A percentile compares a stretch with the other conserved stretches of the same genome.
Conservation (phyloP, 2,888 invertebrate genomes). For the Dynastes grantii region DNA sequence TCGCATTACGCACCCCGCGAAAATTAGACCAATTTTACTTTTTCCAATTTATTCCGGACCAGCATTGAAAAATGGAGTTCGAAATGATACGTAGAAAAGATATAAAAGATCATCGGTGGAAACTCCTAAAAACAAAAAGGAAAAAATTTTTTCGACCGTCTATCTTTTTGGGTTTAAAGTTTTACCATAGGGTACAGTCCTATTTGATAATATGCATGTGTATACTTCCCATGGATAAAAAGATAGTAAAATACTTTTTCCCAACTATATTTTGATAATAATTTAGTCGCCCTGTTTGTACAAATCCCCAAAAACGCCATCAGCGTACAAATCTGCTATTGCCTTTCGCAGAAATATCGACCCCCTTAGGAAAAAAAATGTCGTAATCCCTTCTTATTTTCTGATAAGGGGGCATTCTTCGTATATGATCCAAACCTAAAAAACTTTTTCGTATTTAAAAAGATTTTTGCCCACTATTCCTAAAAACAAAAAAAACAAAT, state of each 20-base stretch:
- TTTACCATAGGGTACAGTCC: slow-evolving; percentile 61
- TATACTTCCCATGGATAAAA: slow-evolving; percentile 76
- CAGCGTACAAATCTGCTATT: slow-evolving; percentile 74
- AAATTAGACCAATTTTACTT: slow-evolving; percentile 72
- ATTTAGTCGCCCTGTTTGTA: slow-evolving; percentile 75
- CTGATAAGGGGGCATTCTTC: slow-evolving; percentile 72
- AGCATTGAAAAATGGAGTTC: slow-evolving; percentile 63
- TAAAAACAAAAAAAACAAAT: slow-evolving; percentile 60
- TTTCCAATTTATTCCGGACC: no score
- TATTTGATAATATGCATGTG: slow-evolving; percentile 73
- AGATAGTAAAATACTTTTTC: slow-evolving; percentile 76
- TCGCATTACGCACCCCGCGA: background rate
- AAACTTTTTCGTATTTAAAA: no score
- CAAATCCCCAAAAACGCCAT: slow-evolving; percentile 76
- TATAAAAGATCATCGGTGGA: slow-evolving; percentile 72
- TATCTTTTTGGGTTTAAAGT: background rate
- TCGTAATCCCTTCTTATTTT: slow-evolving; percentile 71
- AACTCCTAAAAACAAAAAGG: slow-evolving; percentile 63
- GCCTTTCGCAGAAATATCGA: slow-evolving; percentile 67
- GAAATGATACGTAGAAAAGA: slow-evolving; percentile 65
- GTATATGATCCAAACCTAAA: no score
- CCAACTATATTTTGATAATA: slow-evolving; percentile 74
- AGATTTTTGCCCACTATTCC: slow-evolving; percentile 73
- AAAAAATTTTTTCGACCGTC: slow-evolving; percentile 26
- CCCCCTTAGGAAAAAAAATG: slow-evolving; percentile 70